Conservation (phyloP, 1,140 invertebrate genomes). For the Aphis craccivora region DNA sequence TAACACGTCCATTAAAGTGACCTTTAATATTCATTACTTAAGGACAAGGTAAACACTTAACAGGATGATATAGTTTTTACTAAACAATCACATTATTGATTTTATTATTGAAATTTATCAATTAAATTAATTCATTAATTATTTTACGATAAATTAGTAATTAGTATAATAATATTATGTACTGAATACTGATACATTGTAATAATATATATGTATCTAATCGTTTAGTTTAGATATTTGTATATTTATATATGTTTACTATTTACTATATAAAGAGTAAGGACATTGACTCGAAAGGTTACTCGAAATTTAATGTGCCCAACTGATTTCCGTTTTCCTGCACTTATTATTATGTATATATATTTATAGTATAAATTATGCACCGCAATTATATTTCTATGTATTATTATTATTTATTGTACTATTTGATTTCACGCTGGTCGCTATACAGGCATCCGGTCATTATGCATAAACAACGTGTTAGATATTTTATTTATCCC, state of each 20-base stretch:
- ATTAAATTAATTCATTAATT: neutral
- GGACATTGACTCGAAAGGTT: neutral
- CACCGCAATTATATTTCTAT: neutral
- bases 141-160: neutral
- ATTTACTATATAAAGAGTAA: neutral
- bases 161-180: neutral
- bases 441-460: neutral
- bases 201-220: neutral
- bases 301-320: neutral
- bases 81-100: neutral
- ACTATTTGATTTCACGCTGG: conserved; percentile 3
- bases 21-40: no score
- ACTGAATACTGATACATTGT: neutral
- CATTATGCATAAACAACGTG: neutral
- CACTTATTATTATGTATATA: neutral
- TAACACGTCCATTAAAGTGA: no score
- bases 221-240: neutral
- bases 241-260: neutral
- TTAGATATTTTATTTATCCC: neutral
- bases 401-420: neutral
- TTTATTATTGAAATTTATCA: neutral
- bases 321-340: conserved; percentile 12
- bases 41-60: no score
- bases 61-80: no score
- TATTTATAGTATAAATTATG: neutral